These are phyloP conservation scores for Achatina immaculata DNA, from an alignment of 1,140 invertebrate genomes.

Conservation along the genomic window DNA sequence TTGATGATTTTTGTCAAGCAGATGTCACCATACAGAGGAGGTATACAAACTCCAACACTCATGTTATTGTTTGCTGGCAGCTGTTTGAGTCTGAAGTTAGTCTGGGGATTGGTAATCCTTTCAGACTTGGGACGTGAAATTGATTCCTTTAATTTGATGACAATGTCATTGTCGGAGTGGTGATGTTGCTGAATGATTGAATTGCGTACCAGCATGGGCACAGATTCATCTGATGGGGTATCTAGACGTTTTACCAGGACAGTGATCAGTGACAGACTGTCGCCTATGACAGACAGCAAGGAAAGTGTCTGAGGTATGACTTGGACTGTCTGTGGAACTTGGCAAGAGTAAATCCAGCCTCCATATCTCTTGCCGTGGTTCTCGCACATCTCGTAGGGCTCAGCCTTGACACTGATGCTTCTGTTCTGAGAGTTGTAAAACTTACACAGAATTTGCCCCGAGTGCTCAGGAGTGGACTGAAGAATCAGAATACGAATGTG, in stretches of 20 bases:
- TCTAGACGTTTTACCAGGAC: background rate
- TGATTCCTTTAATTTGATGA: background rate
- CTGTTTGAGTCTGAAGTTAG: background rate
- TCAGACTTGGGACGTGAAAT: background rate
- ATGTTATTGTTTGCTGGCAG: background rate
- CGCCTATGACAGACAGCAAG: background rate
- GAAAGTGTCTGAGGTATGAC: background rate
- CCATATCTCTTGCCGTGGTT: slow-evolving; percentile 65
- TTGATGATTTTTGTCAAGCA: slow-evolving; percentile 58
- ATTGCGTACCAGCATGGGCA: background rate
- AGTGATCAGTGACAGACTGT: background rate
- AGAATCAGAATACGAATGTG: slow-evolving; percentile 48
- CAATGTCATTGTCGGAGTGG: background rate
- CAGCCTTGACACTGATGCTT: slow-evolving; percentile 36
- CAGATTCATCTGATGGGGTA: background rate
- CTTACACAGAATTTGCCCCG: slow-evolving; percentile 45
- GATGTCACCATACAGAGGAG: slow-evolving; percentile 68
- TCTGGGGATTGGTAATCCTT: background rate
- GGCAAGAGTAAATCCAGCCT: slow-evolving; percentile 64
- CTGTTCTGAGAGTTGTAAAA: slow-evolving; percentile 35
- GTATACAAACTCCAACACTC: slow-evolving; percentile 75
- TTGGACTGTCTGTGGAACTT: slow-evolving; percentile 41
- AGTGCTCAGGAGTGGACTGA: slow-evolving; percentile 24
- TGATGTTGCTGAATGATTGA: background rate
- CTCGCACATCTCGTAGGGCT: slow-evolving; percentile 65